These are phyloP conservation scores for Rhinolophus sinicus DNA, from an alignment of 2,113 vertebrate species.

Conservation along the genomic window DNA sequence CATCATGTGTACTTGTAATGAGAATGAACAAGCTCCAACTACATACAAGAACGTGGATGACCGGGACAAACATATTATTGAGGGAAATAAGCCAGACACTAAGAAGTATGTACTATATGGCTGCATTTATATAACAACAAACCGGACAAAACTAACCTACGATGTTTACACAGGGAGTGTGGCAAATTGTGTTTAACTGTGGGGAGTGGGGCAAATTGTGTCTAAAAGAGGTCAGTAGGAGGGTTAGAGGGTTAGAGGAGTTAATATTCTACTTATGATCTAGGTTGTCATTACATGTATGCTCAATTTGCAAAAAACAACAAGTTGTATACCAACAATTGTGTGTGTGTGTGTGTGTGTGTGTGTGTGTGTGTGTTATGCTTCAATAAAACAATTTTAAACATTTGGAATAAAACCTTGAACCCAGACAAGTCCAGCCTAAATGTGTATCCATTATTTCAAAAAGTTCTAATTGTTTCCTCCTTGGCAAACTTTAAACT, in stretches of 20 bases:
- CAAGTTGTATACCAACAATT: not conserved
- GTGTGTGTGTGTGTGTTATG: not conserved
- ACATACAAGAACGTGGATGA: not conserved
- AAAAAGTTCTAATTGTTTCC: conserved; percentile 2
- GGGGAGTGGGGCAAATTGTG: not conserved
- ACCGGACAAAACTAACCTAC: not conserved
- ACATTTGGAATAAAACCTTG: not conserved
- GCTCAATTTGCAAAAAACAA: not conserved
- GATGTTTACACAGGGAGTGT: not conserved
- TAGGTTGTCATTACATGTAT: not conserved
- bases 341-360: not conserved
- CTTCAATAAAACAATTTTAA: not conserved
- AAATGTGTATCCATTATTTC: not conserved
- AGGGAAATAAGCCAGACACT: not conserved
- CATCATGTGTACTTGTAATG: not conserved
- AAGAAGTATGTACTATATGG: rapidly evolving
- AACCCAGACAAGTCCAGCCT: not conserved
- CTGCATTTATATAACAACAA: not conserved
- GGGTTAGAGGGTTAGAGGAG: rapidly evolving
- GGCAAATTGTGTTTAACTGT: not conserved
- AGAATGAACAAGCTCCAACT: not conserved
- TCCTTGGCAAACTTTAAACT: not conserved
- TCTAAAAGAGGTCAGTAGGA: not conserved
- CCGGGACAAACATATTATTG: not conserved
- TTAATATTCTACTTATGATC: not conserved